Percentiles rank a stretch among this genome's conserved stretches.
Conservation (phyloP, 2,113 vertebrate genomes). For the Sialia sialis region DNA sequence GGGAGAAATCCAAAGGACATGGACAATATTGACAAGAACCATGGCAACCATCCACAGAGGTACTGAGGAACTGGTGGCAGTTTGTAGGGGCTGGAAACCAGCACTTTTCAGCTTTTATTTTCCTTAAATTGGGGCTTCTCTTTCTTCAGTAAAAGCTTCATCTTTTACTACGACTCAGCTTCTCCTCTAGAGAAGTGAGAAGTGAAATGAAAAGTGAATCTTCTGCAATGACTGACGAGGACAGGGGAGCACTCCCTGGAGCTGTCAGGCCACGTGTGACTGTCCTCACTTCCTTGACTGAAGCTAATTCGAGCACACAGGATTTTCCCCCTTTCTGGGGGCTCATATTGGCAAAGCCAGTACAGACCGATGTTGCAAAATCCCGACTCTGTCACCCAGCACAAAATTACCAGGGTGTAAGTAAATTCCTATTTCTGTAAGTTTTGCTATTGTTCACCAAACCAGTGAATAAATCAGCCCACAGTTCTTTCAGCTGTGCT, state of each 20-base stretch:
- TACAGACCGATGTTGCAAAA: background rate
- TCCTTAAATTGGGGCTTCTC: background rate
- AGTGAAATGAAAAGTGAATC: background rate
- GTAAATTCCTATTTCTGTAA: background rate
- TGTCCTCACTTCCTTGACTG: background rate
- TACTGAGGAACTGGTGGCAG: background rate
- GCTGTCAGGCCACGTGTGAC: background rate
- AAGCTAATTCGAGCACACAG: background rate
- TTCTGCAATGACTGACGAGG: background rate
- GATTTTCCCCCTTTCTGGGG: background rate
- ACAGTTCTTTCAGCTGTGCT: background rate
- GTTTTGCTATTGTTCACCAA: background rate
- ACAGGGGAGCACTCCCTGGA: background rate
- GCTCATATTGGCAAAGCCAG: background rate
- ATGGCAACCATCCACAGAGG: background rate
- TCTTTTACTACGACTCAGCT: background rate
- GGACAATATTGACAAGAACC: background rate
- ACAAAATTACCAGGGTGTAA: background rate
- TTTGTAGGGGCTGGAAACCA: background rate
- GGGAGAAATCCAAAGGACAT: background rate
- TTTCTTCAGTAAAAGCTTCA: background rate
- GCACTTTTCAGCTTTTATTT: background rate
- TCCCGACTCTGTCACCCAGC: background rate
- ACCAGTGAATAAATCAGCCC: background rate
- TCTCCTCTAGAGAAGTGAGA: background rate